Conservation (phyloP, 1,140 invertebrate genomes). For the Gyrodactylus salaris region DNA sequence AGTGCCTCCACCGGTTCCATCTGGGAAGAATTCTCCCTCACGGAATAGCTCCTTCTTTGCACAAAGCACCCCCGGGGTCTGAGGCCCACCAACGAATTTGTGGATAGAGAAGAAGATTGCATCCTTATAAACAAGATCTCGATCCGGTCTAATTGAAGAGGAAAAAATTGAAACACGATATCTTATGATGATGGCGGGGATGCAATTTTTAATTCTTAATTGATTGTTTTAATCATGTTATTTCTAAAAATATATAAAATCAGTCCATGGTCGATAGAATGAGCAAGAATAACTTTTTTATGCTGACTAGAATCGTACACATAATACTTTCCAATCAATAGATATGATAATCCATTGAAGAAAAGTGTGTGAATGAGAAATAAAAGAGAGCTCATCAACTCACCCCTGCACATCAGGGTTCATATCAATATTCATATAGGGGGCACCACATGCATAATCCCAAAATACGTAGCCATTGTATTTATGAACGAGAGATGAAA, state of each 20-base stretch:
- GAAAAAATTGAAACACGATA: not conserved
- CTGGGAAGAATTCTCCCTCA: slow-evolving; percentile 20
- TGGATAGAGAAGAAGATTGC: slow-evolving; percentile 57
- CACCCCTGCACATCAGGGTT: slow-evolving; percentile 37
- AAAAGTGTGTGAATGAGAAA: too few relatives aligned
- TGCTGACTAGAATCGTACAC: too few relatives aligned
- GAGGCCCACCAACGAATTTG: slow-evolving; percentile 56
- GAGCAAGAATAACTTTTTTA: too few relatives aligned
- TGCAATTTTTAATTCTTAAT: too few relatives aligned
- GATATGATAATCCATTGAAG: too few relatives aligned
- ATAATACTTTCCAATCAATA: too few relatives aligned
- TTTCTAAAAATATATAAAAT: too few relatives aligned
- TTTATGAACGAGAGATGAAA: slow-evolving; percentile 42
- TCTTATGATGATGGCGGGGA: too few relatives aligned
- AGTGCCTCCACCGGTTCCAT: slow-evolving; percentile 28
- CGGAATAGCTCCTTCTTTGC: slow-evolving; percentile 31
- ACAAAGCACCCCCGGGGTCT: slow-evolving; percentile 37
- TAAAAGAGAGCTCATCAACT: slow-evolving; percentile 1
- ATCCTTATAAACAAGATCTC: slow-evolving; percentile 38
- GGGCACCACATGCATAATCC: slow-evolving; percentile 51
- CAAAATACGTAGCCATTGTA: slow-evolving; percentile 48
- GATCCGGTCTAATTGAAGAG: slow-evolving; percentile 20
- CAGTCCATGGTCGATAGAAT: too few relatives aligned
- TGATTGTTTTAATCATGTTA: too few relatives aligned
- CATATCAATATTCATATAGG: slow-evolving; percentile 45